Conservation (phyloP, 2,113 vertebrate species). For the Ceyx margarethae region DNA sequence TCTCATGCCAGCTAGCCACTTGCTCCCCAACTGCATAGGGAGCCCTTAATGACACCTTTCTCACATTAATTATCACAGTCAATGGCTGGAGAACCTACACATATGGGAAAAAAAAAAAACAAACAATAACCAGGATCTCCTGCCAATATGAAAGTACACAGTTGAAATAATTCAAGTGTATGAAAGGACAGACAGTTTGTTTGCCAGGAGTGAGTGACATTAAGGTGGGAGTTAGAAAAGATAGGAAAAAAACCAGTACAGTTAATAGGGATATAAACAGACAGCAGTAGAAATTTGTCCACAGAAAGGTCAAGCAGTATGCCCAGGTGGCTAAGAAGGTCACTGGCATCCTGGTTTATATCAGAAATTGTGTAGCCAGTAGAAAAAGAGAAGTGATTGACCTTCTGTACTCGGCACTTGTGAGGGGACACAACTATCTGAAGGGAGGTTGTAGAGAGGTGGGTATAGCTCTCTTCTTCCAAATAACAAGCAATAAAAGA, state of each 20-base stretch:
- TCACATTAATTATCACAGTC: not conserved
- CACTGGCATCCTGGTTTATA: too few relatives aligned
- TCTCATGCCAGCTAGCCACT: not conserved
- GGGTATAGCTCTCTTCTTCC: too few relatives aligned
- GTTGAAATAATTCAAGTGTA: not conserved
- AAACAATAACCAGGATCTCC: not conserved
- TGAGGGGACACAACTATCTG: too few relatives aligned
- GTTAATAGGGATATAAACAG: not conserved
- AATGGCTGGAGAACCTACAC: not conserved
- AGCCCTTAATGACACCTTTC: not conserved
- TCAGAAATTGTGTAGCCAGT: too few relatives aligned
- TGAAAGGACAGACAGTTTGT: not conserved
- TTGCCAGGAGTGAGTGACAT: not conserved
- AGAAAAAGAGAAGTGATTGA: too few relatives aligned
- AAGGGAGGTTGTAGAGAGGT: too few relatives aligned
- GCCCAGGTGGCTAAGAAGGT: too few relatives aligned
- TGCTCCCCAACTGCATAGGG: not conserved
- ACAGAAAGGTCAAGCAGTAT: not conserved
- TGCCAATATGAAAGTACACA: not conserved
- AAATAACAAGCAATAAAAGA: too few relatives aligned
- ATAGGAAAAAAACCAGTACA: not conserved
- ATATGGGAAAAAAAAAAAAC: not conserved
- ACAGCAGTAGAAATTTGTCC: not conserved
- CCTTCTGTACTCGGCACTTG: too few relatives aligned
- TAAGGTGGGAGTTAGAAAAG: not conserved